phyloP scores from a whole-genome alignment of 2,888 invertebrate genomes.

The Craniophora ligustri region DNA sequence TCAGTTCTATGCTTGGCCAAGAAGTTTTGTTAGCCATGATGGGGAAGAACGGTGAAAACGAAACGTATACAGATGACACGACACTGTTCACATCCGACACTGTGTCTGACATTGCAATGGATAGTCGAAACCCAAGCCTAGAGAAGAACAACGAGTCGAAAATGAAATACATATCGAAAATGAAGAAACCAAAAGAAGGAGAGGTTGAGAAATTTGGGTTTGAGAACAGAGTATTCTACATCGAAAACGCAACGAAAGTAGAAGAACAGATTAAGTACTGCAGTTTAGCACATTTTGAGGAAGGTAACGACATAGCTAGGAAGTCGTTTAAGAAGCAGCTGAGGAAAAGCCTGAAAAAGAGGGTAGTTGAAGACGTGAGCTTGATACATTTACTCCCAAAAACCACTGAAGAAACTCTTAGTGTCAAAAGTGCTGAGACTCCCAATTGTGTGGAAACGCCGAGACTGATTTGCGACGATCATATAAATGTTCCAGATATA shows the following conservation, averaged over 20 bases:
- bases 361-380: conserved; percentile 68
- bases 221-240: conserved; percentile 92
- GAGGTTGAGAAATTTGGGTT: conserved; percentile 90
- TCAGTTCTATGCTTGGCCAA: conserved; percentile 92
- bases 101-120: conserved; percentile 84
- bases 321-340: conserved; percentile 91
- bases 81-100: conserved; percentile 90
- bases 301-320: conserved; percentile 94
- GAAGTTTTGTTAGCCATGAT: conserved; percentile 91
- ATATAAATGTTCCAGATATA: conserved; percentile 20
- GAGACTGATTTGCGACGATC: conserved; percentile 41
- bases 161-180: conserved; percentile 86
- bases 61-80: conserved; percentile 92
- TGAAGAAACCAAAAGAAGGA: conserved; percentile 81
- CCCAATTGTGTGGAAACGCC: conserved; percentile 49
- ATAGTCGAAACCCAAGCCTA: conserved; percentile 86
- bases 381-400: conserved; percentile 75
- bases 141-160: conserved; percentile 89
- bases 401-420: conserved; percentile 69
- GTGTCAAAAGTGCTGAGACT: conserved; percentile 58
- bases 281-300: conserved; percentile 94
- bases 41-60: conserved; percentile 89
- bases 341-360: conserved; percentile 82
- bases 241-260: conserved; percentile 81
- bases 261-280: conserved; percentile 92